A percentile compares a stretch with the other conserved stretches of the same genome.
phyloP scores from a whole-genome alignment of 2,888 invertebrate genomes.

The Drepana falcataria region DNA sequence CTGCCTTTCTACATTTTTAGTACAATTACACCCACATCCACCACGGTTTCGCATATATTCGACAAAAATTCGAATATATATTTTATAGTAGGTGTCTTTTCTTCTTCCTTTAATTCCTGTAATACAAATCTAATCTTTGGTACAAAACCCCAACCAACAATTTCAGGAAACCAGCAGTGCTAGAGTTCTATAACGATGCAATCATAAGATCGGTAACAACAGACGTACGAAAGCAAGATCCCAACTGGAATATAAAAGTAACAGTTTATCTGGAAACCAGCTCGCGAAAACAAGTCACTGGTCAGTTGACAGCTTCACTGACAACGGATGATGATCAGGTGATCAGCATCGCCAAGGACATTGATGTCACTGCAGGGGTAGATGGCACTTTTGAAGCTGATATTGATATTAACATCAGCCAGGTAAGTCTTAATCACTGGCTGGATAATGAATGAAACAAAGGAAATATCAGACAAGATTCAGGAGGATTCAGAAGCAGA shows the following conservation, averaged over 20 bases:
- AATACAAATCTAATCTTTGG: no score
- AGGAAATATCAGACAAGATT: no score
- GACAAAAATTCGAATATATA: no score
- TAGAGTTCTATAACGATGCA: conserved; percentile 82
- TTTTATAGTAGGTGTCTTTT: no score
- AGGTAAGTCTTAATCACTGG: conserved; percentile 29
- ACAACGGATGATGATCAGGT: conserved; percentile 47
- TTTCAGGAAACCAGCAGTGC: conserved; percentile 82
- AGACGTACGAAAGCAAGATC: conserved; percentile 35
- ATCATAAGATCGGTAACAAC: conserved; percentile 82
- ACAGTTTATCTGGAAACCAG: conserved; percentile 50
- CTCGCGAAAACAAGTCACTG: conserved; percentile 30
- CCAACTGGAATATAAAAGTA: conserved; percentile 46
- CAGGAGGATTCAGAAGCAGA: no score
- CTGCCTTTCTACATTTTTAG: no score
- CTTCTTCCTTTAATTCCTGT: no score
- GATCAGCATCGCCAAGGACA: conserved; percentile 33
- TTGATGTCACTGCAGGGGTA: conserved; percentile 28
- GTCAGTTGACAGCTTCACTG: conserved; percentile 44
- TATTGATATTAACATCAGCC: conserved; percentile 46
- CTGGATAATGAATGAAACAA: not conserved
- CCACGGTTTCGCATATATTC: no score
- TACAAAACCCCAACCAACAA: conserved; percentile 1
- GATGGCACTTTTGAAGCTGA: conserved; percentile 50
- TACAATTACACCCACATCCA: no score